Percentiles rank a stretch among this genome's conserved stretches.
Evolutionary conservation across 2,113 vertebrate species (phyloP).

Genomic region (Tachysurus vachellii): DNA sequence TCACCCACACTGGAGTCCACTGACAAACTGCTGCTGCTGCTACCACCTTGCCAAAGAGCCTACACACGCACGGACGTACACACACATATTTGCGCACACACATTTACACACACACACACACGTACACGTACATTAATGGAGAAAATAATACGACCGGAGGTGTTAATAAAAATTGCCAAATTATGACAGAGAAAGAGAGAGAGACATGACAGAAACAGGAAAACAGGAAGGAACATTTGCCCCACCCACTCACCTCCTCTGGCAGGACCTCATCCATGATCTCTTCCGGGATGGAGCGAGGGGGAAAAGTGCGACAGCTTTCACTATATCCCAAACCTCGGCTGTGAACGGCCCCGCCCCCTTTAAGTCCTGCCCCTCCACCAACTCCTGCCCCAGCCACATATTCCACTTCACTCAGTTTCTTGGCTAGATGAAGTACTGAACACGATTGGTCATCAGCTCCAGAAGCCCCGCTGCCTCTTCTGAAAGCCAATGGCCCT

Average conservation of each 20-base stretch:
- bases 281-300: slow-evolving; percentile 85
- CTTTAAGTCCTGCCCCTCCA: slow-evolving; percentile 58
- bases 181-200: neutral
- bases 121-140: neutral
- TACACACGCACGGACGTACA: slow-evolving; percentile 36
- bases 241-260: slow-evolving; percentile 79
- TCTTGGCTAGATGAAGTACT: slow-evolving; percentile 94
- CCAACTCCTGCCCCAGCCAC: slow-evolving; percentile 67
- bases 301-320: slow-evolving; percentile 82
- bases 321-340: slow-evolving; percentile 71
- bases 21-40: slow-evolving; percentile 46
- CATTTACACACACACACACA: neutral
- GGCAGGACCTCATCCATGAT: slow-evolving; percentile 90
- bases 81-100: too few species aligned
- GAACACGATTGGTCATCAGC: slow-evolving; percentile 92
- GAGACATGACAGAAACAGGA: neutral
- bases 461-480: slow-evolving; percentile 49
- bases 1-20: slow-evolving; percentile 84
- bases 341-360: slow-evolving; percentile 52
- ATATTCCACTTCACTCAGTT: slow-evolving; percentile 90
- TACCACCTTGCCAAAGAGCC: slow-evolving; percentile 68
- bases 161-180: neutral
- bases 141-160: neutral
- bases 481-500: slow-evolving; percentile 52
- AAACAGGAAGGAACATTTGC: neutral